phyloP scores from a whole-genome alignment of 1,140 invertebrate species.

The Plutomurus gul region DNA sequence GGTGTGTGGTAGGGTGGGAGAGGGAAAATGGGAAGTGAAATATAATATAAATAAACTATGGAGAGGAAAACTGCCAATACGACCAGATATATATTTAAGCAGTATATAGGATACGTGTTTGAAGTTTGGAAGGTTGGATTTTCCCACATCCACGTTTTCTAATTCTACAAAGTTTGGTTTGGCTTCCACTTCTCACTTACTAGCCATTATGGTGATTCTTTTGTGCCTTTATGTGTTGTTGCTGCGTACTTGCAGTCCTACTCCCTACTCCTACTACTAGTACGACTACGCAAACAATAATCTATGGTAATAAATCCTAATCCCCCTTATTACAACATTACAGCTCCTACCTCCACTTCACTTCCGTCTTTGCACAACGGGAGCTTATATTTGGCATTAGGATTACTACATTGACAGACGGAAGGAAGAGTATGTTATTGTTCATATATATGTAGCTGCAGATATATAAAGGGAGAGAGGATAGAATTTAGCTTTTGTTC shows the following conservation, averaged over 20 bases:
- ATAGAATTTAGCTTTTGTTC: neutral
- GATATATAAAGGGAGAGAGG: too few species aligned
- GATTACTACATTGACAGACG: constrained; percentile 7
- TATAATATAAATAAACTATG: too few species aligned
- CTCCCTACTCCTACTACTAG: neutral
- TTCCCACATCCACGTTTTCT: neutral
- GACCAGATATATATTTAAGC: too few species aligned
- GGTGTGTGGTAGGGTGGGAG: too few species aligned
- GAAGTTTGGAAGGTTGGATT: neutral
- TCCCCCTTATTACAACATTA: constrained; percentile 27
- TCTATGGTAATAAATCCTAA: constrained; percentile 30
- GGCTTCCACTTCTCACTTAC: too few species aligned
- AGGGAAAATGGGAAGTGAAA: too few species aligned
- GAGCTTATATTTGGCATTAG: constrained; percentile 14
- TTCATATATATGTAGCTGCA: too few species aligned
- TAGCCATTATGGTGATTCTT: too few species aligned
- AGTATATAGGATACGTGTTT: too few species aligned
- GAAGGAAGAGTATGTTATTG: neutral
- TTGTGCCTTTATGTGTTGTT: neutral
- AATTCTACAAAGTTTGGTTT: neutral
- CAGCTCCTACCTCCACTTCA: constrained; percentile 17
- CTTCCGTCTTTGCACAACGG: constrained; percentile 21
- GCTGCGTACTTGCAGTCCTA: neutral
- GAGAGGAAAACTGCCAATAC: too few species aligned
- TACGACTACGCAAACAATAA: neutral